Base-by-base conservation (phyloP, 2,113 vertebrate species). In the Monopterus albus region DNA sequence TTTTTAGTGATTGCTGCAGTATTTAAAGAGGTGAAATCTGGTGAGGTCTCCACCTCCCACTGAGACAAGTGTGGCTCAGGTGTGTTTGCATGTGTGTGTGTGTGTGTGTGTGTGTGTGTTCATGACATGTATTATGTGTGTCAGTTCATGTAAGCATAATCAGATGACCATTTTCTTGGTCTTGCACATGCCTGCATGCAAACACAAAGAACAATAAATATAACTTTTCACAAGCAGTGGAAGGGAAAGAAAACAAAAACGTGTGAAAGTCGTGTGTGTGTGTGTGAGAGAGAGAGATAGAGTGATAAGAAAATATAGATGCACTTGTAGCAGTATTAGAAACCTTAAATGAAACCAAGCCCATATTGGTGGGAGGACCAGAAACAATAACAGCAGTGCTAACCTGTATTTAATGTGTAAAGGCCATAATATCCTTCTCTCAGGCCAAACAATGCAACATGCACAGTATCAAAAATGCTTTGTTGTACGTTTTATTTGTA, bases 1-100 rank as follows among this genome's bases (percentile, higher is more conserved):
- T 55, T n/a, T 25, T n/a, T 35, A 49, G 36, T 23, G n/a, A 49
- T 49, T n/a, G 42, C 58, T 20, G 14, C 18, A 7, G 29, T 58
- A 45, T 71, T 83, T 83, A 69, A 78, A 50, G 65, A 61, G 59
- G 58, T 23, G 6, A 62, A 65, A 43, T 75, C 40, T 57, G 68
- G 58, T 14, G 28, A 72, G 58, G 58, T 35, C 40, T 39, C 20
- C 68, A 72, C 87, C 85, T 81, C 87, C 85, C 83, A 88, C 79
- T 13, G 52, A 61, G 79, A 38, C 59, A 63, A 72, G 77, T 67
- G 75, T 61, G 69, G 73, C 52, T 83, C 81, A 86, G 81, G 85
- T 87, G 85, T 71, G 57, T n/a, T n/a, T n/a, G n/a, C n/a, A n/a
- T n/a, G n/a, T n/a, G n/a, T n/a, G n/a, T n/a, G n/a, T 75, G 75